Evolutionary conservation across 2,113 vertebrate species (phyloP).

Genomic region (Poecilia latipinna): DNA sequence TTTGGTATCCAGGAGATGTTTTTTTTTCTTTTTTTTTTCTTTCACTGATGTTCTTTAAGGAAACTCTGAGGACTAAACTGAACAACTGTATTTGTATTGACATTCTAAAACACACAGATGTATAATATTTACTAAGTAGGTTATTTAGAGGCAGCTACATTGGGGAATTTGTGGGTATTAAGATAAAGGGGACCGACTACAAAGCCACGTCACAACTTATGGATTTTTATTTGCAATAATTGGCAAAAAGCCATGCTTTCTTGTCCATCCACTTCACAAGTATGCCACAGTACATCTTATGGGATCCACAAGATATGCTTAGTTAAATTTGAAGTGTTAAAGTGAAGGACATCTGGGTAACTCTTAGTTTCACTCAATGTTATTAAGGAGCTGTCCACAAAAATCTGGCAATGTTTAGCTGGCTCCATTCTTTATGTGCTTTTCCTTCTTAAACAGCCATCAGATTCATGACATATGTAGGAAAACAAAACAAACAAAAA

Average conservation of each 20-base stretch:
- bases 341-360: constrained; percentile 9
- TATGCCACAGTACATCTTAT: background rate
- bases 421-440: constrained; percentile 51
- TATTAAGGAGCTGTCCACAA: constrained; percentile 13
- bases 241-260: background rate
- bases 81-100: too few relatives aligned
- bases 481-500: constrained; percentile 68
- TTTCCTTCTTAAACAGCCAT: constrained; percentile 42
- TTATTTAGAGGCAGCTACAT: too few relatives aligned
- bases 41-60: too few relatives aligned
- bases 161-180: too few relatives aligned
- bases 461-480: constrained; percentile 47
- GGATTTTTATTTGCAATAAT: background rate
- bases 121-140: too few relatives aligned
- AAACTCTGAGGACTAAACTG: too few relatives aligned
- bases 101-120: too few relatives aligned
- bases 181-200: too few relatives aligned
- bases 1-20: too few relatives aligned
- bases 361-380: constrained; percentile 21
- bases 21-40: too few relatives aligned
- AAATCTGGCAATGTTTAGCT: constrained; percentile 46
- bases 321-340: constrained; percentile 2
- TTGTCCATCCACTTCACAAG: background rate
- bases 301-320: background rate
- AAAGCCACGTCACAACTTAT: background rate